Evolutionary conservation across 2,113 vertebrate genomes (phyloP).

Genomic region (Chascanopsetta lugubris): DNA sequence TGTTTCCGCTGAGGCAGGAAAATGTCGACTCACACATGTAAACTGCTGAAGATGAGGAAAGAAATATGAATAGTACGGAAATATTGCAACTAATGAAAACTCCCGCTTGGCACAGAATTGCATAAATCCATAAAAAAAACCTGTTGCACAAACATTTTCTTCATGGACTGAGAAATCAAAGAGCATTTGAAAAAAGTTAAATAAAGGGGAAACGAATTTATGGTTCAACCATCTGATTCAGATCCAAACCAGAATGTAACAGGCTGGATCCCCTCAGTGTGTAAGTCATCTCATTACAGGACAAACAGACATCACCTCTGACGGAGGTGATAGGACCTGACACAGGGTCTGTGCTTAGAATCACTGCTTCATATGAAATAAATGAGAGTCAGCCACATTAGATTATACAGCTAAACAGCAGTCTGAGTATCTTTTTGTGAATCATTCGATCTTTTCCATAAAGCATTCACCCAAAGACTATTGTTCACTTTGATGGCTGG

Average conservation of each 20-base stretch:
- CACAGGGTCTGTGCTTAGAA: neutral
- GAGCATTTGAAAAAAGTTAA: too few relatives aligned
- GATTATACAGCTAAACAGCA: neutral
- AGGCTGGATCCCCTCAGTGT: too few relatives aligned
- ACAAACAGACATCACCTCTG: too few relatives aligned
- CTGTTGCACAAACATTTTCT: neutral
- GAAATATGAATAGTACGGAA: neutral
- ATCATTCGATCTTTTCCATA: constrained; percentile 6
- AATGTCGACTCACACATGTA: neutral
- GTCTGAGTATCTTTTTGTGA: neutral
- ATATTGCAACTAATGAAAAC: too few relatives aligned
- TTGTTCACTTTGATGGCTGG: constrained; percentile 27
- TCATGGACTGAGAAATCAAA: too few relatives aligned
- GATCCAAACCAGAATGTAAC: too few relatives aligned
- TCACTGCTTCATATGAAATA: neutral
- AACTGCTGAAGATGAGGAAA: neutral
- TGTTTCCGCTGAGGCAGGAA: neutral
- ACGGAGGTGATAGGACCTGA: neutral
- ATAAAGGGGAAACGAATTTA: too few relatives aligned
- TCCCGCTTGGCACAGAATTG: too few relatives aligned
- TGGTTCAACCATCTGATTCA: too few relatives aligned
- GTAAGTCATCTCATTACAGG: too few relatives aligned
- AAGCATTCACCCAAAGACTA: neutral
- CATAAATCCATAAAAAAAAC: too few relatives aligned
- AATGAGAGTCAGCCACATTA: neutral